Conservation (phyloP, 2,888 invertebrate species). For the Acrobasis repandana region DNA sequence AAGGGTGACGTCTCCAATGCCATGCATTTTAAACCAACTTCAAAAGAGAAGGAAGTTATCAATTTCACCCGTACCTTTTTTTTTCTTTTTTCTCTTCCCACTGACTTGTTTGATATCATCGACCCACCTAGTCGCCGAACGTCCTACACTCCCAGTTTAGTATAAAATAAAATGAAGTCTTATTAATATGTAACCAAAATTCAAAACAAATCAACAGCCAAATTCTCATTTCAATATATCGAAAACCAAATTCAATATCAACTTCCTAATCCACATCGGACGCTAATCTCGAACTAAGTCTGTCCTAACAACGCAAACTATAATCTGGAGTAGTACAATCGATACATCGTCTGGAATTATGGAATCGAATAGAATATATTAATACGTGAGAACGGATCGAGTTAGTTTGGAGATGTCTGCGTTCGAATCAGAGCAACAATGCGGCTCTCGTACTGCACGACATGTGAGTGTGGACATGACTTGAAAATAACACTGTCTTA, state of each 20-base stretch:
- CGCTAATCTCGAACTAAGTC: constrained; percentile 17
- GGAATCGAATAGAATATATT: constrained; percentile 80
- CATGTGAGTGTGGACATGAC: constrained; percentile 49
- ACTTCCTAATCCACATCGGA: constrained; percentile 14
- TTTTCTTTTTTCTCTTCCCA: too few species aligned
- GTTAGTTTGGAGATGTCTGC: constrained; percentile 78
- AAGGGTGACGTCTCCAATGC: too few species aligned
- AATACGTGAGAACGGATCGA: constrained; percentile 77
- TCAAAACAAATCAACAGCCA: constrained; percentile 4
- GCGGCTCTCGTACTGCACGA: constrained; percentile 63
- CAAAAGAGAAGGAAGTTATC: too few species aligned
- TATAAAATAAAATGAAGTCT: too few species aligned
- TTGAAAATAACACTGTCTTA: neutral
- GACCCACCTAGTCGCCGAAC: too few species aligned
- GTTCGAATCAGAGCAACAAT: constrained; percentile 76
- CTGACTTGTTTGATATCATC: too few species aligned
- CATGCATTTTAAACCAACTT: too few species aligned
- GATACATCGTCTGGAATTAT: constrained; percentile 76
- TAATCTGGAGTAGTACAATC: constrained; percentile 56
- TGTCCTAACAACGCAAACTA: constrained; percentile 31
- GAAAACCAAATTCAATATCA: constrained; percentile 8
- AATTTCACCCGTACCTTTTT: too few species aligned
- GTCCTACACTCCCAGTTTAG: too few species aligned
- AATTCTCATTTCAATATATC: neutral
- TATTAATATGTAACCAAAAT: neutral